A percentile compares a stretch with the other conserved stretches of the same genome.
Evolutionary conservation across 2,113 vertebrate genomes (phyloP).

Genomic region (Notechis scutatus): DNA sequence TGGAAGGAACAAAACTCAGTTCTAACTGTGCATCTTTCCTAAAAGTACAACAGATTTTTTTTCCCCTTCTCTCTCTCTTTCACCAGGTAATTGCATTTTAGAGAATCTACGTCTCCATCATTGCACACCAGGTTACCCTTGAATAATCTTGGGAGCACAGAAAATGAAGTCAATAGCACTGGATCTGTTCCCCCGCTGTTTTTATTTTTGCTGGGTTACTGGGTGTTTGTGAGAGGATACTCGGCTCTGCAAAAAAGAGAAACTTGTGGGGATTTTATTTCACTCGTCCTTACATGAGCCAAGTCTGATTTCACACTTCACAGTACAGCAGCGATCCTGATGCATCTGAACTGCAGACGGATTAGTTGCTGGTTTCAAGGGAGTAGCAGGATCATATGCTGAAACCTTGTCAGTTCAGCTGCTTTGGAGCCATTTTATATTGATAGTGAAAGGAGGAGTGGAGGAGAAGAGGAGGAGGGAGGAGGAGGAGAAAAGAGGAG

Average conservation of each 20-base stretch:
- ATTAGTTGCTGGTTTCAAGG: not conserved
- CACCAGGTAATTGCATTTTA: not conserved
- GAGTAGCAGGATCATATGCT: not conserved
- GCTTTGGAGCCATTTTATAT: not conserved
- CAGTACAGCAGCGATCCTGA: no score
- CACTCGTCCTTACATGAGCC: not conserved
- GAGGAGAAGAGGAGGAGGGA: no score
- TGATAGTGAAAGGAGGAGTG: not conserved
- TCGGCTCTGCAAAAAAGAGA: not conserved
- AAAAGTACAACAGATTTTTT: not conserved
- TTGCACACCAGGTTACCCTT: constrained; percentile 5
- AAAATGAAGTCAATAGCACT: not conserved
- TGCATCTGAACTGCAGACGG: not conserved
- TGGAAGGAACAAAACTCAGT: not conserved
- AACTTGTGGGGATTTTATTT: not conserved
- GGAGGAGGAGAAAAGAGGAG: accelerated
- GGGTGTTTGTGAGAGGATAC: not conserved
- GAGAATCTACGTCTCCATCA: not conserved
- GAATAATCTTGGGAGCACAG: constrained; percentile 12
- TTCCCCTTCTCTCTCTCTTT: no score
- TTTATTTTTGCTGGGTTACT: not conserved
- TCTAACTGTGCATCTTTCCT: constrained; percentile 4
- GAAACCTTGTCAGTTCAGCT: not conserved
- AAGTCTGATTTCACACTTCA: not conserved
- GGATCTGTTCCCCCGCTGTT: not conserved